Conservation (phyloP, 2,888 invertebrate species). For the Cantharis flavilabris region DNA sequence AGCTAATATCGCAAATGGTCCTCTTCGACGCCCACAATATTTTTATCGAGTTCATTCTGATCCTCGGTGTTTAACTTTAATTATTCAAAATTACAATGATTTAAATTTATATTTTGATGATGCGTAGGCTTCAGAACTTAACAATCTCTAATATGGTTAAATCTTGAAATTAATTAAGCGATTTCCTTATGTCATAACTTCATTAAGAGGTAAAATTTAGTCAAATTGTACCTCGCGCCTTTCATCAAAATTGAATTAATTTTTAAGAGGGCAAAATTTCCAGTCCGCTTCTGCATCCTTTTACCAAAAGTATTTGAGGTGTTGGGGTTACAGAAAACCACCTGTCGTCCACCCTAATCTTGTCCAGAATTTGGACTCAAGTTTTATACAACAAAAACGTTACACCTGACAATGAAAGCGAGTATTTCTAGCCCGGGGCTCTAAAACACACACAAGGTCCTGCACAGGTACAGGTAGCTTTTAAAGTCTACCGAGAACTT, state of each 20-base stretch:
- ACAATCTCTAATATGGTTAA: not conserved
- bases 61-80: not conserved
- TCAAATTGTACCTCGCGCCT: not conserved
- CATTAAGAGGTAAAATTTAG: not conserved
- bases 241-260: not conserved
- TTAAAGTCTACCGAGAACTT: not conserved
- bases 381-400: slow-evolving; percentile 8
- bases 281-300: not conserved
- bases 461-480: not conserved
- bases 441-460: slow-evolving; percentile 16
- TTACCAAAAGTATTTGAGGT: not conserved
- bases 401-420: slow-evolving; percentile 22
- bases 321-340: slow-evolving; percentile 10
- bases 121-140: not conserved
- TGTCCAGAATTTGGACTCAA: not conserved
- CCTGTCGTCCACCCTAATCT: slow-evolving; percentile 7
- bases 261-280: not conserved
- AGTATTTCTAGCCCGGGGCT: slow-evolving; percentile 7
- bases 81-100: not conserved
- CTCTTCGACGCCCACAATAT: not conserved
- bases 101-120: not conserved
- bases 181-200: not conserved
- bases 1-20: not conserved
- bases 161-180: not conserved
- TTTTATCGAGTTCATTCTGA: not conserved